Conservation (phyloP, 2,113 vertebrate species). For the Raja brachyura region DNA sequence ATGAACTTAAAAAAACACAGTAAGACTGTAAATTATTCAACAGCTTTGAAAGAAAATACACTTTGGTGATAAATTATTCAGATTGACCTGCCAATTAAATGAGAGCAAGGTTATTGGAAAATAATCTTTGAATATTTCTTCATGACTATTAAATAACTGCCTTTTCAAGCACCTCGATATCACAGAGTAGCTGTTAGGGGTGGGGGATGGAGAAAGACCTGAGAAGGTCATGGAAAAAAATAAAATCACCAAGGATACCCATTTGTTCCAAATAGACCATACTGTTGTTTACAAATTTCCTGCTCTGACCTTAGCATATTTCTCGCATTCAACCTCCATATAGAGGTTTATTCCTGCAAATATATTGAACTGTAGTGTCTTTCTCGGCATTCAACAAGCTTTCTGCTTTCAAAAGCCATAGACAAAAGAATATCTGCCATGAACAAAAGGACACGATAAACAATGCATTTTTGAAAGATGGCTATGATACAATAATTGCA, state of each 20-base stretch:
- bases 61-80: slow-evolving; percentile 34
- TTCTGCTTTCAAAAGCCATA: neutral
- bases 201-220: neutral
- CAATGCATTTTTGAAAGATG: neutral
- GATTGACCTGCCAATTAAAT: slow-evolving; percentile 4
- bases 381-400: neutral
- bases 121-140: neutral
- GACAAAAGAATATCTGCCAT: neutral
- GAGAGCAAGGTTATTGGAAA: neutral
- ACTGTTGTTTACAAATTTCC: neutral
- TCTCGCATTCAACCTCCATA: neutral
- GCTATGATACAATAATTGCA: neutral
- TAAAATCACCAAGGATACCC: neutral
- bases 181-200: too few species aligned
- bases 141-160: neutral
- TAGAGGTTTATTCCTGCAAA: neutral
- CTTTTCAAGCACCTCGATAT: neutral
- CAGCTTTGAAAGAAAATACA: slow-evolving; percentile 7
- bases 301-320: neutral
- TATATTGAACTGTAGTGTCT: neutral
- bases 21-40: slow-evolving; percentile 28
- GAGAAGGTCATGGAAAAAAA: neutral
- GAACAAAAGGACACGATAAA: too few species aligned
- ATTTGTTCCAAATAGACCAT: neutral
- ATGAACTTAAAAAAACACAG: neutral